Conservation (phyloP, 2,113 vertebrate species). For the Microtus ochrogaster region DNA sequence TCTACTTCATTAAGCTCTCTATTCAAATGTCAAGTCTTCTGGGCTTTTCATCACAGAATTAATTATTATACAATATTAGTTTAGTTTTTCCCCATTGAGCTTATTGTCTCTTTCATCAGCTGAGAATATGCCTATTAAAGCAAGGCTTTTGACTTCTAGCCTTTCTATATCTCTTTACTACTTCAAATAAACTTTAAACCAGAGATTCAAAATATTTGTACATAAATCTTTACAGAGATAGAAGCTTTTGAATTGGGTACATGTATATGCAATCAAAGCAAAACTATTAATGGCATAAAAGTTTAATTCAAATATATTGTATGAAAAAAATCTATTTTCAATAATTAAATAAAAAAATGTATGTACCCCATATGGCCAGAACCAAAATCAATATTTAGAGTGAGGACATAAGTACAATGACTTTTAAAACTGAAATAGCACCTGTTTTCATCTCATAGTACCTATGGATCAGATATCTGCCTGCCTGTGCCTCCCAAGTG, state of each 20-base stretch:
- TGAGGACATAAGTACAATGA: neutral
- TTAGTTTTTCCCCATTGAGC: neutral
- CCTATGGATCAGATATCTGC: neutral
- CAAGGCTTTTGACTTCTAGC: neutral
- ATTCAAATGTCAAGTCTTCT: conserved; percentile 36
- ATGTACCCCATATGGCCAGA: neutral
- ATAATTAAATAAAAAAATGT: neutral
- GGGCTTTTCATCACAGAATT: neutral
- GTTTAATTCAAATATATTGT: neutral
- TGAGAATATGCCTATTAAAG: neutral
- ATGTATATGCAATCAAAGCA: neutral
- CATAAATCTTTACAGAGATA: neutral
- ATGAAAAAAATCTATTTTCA: neutral
- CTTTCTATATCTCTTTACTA: neutral
- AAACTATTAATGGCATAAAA: neutral
- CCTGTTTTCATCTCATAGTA: neutral
- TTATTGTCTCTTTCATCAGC: conserved; percentile 29
- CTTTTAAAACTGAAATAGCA: neutral
- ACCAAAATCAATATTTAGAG: neutral
- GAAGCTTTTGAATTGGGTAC: neutral
- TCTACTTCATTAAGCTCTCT: conserved; percentile 12
- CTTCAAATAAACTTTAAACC: neutral
- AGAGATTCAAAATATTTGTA: conserved; percentile 35
- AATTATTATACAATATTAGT: conserved; percentile 11
- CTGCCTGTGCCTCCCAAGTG: no score